Percentiles rank a stretch among this genome's conserved stretches.
Conservation (phyloP, 2,797 vertebrate species). For the Chanos chanos region DNA sequence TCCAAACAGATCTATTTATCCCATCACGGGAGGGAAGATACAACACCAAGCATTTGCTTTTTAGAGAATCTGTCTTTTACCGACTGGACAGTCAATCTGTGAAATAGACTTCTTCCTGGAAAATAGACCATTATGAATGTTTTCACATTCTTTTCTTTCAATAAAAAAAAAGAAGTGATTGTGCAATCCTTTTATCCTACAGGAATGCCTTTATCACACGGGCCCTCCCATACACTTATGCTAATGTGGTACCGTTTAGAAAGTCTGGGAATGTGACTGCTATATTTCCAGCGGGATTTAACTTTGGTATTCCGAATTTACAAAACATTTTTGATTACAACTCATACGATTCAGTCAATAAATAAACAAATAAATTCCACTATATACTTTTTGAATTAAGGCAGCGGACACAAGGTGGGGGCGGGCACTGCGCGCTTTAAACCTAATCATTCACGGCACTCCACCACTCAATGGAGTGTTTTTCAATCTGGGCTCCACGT, state of each 20-base stretch:
- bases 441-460: constrained; percentile 20
- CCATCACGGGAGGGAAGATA: constrained; percentile 6
- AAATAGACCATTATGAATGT: neutral
- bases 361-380: neutral
- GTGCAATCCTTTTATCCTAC: no score
- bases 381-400: constrained; percentile 1
- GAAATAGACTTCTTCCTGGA: constrained; percentile 12
- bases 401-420: constrained; percentile 6
- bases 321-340: no score
- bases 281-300: no score
- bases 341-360: neutral
- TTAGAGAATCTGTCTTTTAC: no score
- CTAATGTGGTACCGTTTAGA: no score
- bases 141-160: neutral
- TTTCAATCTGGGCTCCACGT: constrained; percentile 28
- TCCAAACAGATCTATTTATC: constrained; percentile 18
- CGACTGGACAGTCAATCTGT: no score
- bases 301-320: no score
- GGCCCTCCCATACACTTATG: no score
- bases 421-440: constrained; percentile 15
- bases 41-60: no score
- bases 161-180: neutral
- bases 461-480: constrained; percentile 32
- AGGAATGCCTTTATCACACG: no score
- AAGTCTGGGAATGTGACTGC: no score